Conservation (phyloP, 2,888 invertebrate genomes). For the Drosophila peninsularis region DNA sequence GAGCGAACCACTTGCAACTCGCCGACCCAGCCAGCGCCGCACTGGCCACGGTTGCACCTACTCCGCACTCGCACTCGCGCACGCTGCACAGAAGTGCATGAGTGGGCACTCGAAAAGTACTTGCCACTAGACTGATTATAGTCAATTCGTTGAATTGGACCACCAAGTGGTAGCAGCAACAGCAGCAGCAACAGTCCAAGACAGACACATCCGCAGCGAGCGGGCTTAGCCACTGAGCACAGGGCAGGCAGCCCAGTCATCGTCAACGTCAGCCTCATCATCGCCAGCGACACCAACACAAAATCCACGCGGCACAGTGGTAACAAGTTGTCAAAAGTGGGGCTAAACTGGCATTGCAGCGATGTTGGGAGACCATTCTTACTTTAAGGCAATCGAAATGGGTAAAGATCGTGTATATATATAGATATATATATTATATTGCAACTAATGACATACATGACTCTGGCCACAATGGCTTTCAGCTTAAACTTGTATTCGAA, state of each 20-base stretch:
- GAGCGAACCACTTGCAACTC: constrained; percentile 66
- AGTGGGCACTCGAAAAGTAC: constrained; percentile 80
- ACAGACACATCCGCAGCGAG: constrained; percentile 37
- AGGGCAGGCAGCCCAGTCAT: constrained; percentile 55
- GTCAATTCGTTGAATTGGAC: constrained; percentile 81
- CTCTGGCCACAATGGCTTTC: too few relatives aligned
- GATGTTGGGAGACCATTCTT: too few relatives aligned
- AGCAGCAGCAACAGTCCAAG: constrained; percentile 31
- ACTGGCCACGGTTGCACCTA: constrained; percentile 29
- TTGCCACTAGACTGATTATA: constrained; percentile 81
- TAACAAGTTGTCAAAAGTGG: neutral
- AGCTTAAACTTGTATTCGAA: too few relatives aligned
- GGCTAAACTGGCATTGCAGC: neutral
- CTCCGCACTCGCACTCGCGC: constrained; percentile 24
- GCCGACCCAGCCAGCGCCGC: constrained; percentile 46
- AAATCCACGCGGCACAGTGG: constrained; percentile 49
- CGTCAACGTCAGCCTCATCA: constrained; percentile 57
- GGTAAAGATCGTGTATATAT: too few relatives aligned
- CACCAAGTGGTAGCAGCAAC: constrained; percentile 66
- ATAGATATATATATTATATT: too few relatives aligned
- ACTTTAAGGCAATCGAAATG: too few relatives aligned
- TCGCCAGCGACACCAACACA: constrained; percentile 54
- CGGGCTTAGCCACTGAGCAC: constrained; percentile 53
- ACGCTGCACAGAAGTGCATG: constrained; percentile 72
- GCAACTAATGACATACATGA: too few relatives aligned